Conservation (phyloP, 2,888 invertebrate species). For the Lasioglossum villosulum region DNA sequence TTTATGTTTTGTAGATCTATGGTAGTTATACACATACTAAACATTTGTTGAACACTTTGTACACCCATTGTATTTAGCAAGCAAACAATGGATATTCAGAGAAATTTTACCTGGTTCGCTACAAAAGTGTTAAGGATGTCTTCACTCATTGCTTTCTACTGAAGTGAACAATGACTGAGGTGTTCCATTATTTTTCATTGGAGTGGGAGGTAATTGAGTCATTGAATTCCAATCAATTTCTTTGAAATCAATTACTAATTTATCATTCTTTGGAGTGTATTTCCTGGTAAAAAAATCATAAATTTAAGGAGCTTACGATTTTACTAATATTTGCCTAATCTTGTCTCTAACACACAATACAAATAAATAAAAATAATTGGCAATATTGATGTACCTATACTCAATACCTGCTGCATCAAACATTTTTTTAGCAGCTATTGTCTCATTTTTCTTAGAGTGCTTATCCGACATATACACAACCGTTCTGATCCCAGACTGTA, state of each 20-base stretch:
- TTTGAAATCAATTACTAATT: slow-evolving; percentile 89
- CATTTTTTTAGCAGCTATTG: slow-evolving; percentile 92
- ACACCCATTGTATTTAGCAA: no score
- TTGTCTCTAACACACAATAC: background rate
- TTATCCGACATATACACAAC: slow-evolving; percentile 94
- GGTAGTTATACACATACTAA: no score
- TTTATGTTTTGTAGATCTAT: no score
- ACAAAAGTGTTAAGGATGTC: background rate
- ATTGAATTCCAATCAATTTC: slow-evolving; percentile 87
- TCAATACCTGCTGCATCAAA: slow-evolving; percentile 91
- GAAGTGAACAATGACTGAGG: slow-evolving; percentile 85
- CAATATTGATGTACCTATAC: slow-evolving; percentile 86
- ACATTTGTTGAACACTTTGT: no score
- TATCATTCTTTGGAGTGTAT: slow-evolving; percentile 87
- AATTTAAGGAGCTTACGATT: background rate
- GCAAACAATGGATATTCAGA: no score
- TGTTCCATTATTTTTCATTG: slow-evolving; percentile 84
- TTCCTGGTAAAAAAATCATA: slow-evolving; percentile 85
- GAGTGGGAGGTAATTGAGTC: slow-evolving; percentile 85
- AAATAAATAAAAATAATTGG: slow-evolving; percentile 17
- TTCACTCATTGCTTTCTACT: slow-evolving; percentile 71
- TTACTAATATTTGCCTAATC: background rate
- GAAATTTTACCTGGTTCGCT: no score
- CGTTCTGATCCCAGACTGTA: slow-evolving; percentile 95
- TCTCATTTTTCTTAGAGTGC: slow-evolving; percentile 88